Conservation (phyloP, 1,140 invertebrate genomes). For the Babylonia areolata region DNA sequence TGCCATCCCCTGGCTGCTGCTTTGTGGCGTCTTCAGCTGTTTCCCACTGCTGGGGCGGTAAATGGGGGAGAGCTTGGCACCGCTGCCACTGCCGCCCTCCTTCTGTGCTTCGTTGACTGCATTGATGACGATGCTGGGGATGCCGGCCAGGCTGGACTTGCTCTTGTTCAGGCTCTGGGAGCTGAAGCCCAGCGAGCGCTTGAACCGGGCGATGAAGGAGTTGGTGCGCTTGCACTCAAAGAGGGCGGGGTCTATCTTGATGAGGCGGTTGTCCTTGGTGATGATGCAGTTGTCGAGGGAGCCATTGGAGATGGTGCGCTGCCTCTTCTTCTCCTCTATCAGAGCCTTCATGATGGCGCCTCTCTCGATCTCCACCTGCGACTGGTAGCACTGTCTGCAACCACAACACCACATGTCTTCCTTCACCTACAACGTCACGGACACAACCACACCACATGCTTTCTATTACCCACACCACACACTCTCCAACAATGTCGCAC, state of each 20-base stretch:
- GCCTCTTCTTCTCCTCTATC: slow-evolving; percentile 74
- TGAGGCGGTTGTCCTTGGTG: slow-evolving; percentile 73
- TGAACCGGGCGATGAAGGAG: slow-evolving; percentile 64
- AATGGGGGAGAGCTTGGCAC: slow-evolving; percentile 34
- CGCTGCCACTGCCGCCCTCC: slow-evolving; percentile 36
- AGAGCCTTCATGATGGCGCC: slow-evolving; percentile 72
- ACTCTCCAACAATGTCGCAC: too few species aligned
- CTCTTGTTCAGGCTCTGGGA: slow-evolving; percentile 64
- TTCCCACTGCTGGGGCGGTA: slow-evolving; percentile 35
- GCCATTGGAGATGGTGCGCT: slow-evolving; percentile 74
- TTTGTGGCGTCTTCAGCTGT: slow-evolving; percentile 15
- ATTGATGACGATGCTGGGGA: slow-evolving; percentile 53
- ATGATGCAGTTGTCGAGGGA: slow-evolving; percentile 75
- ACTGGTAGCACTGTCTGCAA: slow-evolving; percentile 31
- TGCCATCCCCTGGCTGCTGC: slow-evolving; percentile 22
- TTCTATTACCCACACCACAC: too few species aligned
- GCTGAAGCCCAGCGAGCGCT: slow-evolving; percentile 67
- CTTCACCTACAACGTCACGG: neutral
- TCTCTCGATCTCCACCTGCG: slow-evolving; percentile 48
- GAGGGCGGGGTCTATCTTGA: slow-evolving; percentile 68
- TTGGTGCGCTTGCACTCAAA: slow-evolving; percentile 63
- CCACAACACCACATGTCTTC: neutral
- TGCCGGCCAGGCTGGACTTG: slow-evolving; percentile 60
- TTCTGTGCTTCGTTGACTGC: slow-evolving; percentile 42
- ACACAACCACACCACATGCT: neutral